phyloP scores from a whole-genome alignment of 2,797 vertebrate species.

The Lates japonicus region DNA sequence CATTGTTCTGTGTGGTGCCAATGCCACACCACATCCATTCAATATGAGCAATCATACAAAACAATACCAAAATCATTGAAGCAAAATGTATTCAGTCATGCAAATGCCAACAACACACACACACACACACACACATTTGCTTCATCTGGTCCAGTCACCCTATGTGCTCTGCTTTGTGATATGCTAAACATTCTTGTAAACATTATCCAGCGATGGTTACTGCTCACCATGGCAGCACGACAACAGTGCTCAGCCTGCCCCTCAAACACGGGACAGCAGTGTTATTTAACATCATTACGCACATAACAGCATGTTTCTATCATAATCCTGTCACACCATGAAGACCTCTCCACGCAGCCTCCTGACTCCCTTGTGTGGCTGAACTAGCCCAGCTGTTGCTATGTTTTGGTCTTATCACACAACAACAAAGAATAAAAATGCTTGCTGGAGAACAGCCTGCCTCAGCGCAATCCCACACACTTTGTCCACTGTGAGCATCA shows the following conservation, averaged over 20 bases:
- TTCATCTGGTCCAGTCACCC: constrained; percentile 70
- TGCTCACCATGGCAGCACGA: constrained; percentile 94
- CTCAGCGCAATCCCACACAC: constrained; percentile 49
- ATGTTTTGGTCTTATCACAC: constrained; percentile 81
- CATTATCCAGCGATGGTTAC: constrained; percentile 93
- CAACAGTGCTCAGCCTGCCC: constrained; percentile 90
- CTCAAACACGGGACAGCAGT: constrained; percentile 90
- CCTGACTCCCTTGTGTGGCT: constrained; percentile 38
- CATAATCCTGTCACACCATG: constrained; percentile 76
- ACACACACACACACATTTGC: constrained; percentile 55
- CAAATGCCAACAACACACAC: constrained; percentile 25
- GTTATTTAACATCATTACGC: constrained; percentile 93
- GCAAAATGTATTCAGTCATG: constrained; percentile 44
- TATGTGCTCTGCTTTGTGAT: constrained; percentile 87
- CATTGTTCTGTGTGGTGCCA: background rate
- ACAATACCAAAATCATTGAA: constrained; percentile 29
- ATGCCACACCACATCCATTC: constrained; percentile 30
- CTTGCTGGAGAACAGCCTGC: constrained; percentile 63
- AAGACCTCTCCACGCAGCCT: constrained; percentile 53
- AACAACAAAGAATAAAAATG: constrained; percentile 70
- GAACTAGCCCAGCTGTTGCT: constrained; percentile 82
- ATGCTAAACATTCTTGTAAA: constrained; percentile 95
- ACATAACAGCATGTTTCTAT: constrained; percentile 84
- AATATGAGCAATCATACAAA: constrained; percentile 39
- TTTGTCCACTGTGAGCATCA: constrained; percentile 53